Evolutionary conservation across 1,140 invertebrate species (phyloP).

Genomic region (Drosophila kanapiae): DNA sequence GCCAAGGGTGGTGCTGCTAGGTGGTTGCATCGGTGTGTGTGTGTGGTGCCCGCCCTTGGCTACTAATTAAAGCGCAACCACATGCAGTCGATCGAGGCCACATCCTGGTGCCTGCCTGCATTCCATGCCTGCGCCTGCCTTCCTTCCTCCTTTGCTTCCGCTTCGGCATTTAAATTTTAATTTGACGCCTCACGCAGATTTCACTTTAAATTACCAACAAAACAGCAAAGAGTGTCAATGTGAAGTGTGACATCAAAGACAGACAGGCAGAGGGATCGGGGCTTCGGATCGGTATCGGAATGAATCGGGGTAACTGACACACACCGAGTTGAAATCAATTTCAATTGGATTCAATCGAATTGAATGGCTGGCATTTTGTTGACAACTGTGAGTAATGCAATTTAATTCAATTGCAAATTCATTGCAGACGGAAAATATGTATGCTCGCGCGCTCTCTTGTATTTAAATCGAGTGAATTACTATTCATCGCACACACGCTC

Average conservation of each 20-base stretch:
- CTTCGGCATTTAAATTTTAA: slow-evolving; percentile 54
- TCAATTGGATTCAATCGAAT: slow-evolving; percentile 80
- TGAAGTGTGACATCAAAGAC: slow-evolving; percentile 72
- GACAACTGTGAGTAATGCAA: slow-evolving; percentile 82
- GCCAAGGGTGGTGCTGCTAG: slow-evolving; percentile 12
- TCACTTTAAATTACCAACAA: slow-evolving; percentile 57
- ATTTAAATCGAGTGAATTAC: slow-evolving; percentile 72
- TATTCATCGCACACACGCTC: slow-evolving; percentile 65
- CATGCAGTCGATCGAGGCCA: slow-evolving; percentile 44
- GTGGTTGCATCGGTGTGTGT: slow-evolving; percentile 1
- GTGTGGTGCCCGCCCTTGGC: slow-evolving; percentile 33
- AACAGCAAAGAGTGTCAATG: slow-evolving; percentile 56
- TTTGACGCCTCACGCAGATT: slow-evolving; percentile 53
- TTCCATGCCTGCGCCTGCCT: background rate
- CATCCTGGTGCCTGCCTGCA: slow-evolving; percentile 28
- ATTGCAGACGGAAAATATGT: slow-evolving; percentile 57
- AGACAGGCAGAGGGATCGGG: background rate
- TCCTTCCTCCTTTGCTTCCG: slow-evolving; percentile 3
- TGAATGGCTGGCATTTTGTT: slow-evolving; percentile 80
- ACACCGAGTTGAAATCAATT: slow-evolving; percentile 69
- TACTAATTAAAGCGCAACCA: slow-evolving; percentile 63
- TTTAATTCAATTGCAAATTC: slow-evolving; percentile 82
- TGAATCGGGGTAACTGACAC: slow-evolving; percentile 13
- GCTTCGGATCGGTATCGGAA: background rate
- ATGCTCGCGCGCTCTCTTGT: slow-evolving; percentile 42